phyloP scores from a whole-genome alignment of 2,113 vertebrate species.

The Vanacampus margaritifer region DNA sequence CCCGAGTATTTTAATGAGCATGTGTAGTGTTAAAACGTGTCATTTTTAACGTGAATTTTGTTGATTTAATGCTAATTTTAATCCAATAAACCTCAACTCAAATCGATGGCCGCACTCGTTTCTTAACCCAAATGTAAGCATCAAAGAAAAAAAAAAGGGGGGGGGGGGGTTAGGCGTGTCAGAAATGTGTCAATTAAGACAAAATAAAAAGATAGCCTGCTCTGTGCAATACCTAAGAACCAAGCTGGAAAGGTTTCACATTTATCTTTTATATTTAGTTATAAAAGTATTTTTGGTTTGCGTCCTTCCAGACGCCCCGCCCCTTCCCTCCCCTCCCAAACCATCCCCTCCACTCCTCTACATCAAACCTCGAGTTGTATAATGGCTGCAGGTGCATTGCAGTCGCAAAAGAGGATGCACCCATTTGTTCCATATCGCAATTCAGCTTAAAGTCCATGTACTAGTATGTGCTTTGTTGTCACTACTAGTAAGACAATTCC shows the following conservation, averaged over 20 bases:
- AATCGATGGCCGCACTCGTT: background rate
- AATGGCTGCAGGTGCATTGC: constrained; percentile 43
- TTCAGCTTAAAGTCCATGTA: background rate
- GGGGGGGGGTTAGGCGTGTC: no score
- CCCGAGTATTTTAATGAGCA: background rate
- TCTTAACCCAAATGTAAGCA: background rate
- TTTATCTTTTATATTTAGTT: background rate
- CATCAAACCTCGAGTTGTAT: background rate
- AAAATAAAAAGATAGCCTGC: no score
- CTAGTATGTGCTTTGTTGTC: background rate
- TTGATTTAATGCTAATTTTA: background rate
- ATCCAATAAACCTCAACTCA: background rate
- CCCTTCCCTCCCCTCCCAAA: background rate
- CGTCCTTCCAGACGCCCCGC: background rate
- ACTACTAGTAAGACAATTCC: background rate
- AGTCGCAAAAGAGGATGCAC: background rate
- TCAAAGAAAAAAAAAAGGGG: background rate
- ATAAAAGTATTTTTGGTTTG: background rate
- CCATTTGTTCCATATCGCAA: background rate
- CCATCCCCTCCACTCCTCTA: background rate
- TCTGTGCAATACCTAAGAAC: no score
- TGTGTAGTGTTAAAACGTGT: background rate
- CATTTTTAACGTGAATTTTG: background rate
- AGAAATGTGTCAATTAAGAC: no score
- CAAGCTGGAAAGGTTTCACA: no score